Conservation (phyloP, 2,113 vertebrate genomes). For the Lipotes vexillifer region DNA sequence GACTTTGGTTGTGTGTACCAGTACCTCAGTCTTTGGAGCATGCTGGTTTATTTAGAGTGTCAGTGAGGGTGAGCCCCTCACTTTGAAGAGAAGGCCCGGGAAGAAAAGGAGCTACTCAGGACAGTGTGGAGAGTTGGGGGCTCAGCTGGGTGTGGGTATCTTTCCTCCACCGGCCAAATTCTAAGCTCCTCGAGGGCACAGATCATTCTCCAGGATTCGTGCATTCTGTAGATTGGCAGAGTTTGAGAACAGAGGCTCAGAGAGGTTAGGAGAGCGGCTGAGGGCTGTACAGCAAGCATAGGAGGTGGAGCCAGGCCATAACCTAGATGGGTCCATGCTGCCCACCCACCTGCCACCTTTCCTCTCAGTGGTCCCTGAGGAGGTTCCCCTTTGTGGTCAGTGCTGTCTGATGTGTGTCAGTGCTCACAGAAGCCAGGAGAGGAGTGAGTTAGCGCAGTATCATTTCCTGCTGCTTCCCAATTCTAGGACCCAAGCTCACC, state of each 20-base stretch:
- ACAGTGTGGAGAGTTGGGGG: not conserved
- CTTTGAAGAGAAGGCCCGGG: not conserved
- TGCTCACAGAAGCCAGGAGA: not conserved
- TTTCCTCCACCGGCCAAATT: not conserved
- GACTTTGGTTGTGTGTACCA: not conserved
- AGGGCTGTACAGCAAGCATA: not conserved
- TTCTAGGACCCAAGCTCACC: not conserved
- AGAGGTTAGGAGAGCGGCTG: not conserved
- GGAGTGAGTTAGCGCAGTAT: no score
- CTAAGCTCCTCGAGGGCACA: not conserved
- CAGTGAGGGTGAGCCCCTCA: not conserved
- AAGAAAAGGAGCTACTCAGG: fast-evolving
- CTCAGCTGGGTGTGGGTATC: not conserved
- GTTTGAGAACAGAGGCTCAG: not conserved
- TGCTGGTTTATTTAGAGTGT: not conserved
- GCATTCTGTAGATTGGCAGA: not conserved
- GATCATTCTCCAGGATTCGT: not conserved
- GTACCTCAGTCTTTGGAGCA: not conserved
- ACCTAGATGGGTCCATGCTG: not conserved
- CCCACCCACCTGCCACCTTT: not conserved
- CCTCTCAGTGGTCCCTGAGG: not conserved
- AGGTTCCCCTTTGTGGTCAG: not conserved
- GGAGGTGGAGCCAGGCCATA: not conserved
- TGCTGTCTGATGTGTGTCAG: not conserved
- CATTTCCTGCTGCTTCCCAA: not conserved